Percentiles rank a stretch among this genome's conserved stretches.
Evolutionary conservation across 2,797 vertebrate species (phyloP).

Genomic region (Heliangelus exortis): DNA sequence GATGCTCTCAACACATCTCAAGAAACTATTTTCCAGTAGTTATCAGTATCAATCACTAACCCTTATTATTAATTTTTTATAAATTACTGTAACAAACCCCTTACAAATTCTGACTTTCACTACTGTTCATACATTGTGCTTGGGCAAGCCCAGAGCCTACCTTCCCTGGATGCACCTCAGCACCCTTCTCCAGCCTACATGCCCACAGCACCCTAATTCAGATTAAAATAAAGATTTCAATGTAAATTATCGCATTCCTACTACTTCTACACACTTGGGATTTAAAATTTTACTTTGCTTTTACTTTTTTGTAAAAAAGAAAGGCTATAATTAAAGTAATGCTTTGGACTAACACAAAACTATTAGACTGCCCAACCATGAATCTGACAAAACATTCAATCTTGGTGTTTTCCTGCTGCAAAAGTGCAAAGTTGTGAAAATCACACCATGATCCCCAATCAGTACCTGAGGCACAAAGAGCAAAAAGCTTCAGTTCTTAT

Average conservation of each 20-base stretch:
- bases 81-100: background rate
- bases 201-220: background rate
- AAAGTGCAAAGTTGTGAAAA: background rate
- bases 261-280: background rate
- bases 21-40: background rate
- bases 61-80: background rate
- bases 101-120: background rate
- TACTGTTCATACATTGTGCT: background rate
- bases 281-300: background rate
- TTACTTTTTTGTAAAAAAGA: background rate
- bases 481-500: background rate
- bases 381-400: background rate
- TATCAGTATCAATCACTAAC: background rate
- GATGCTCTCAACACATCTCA: background rate
- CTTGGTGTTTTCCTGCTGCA: background rate
- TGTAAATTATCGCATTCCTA: background rate
- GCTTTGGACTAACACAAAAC: background rate
- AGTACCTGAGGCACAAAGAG: background rate
- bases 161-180: background rate
- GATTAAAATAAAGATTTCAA: background rate
- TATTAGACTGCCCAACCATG: background rate
- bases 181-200: background rate
- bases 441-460: background rate
- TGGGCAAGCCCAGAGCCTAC: background rate
- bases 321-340: background rate